phyloP scores from a whole-genome alignment of 2,113 vertebrate genomes.

The Vulpes ferrilata region DNA sequence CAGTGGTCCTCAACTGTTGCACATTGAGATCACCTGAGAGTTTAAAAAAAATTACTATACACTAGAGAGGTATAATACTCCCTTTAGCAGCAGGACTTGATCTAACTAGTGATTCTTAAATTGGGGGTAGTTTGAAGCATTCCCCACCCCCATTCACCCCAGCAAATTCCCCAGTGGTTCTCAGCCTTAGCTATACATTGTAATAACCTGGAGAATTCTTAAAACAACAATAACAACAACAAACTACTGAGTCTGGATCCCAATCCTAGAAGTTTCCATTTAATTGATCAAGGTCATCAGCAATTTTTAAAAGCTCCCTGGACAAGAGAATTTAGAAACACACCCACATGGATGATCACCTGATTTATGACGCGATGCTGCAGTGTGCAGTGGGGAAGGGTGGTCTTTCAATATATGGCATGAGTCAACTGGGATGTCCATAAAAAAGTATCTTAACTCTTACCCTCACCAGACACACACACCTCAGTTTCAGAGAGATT shows the following conservation, averaged over 20 bases:
- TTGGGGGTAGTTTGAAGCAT: neutral
- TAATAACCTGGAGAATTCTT: neutral
- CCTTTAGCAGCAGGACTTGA: neutral
- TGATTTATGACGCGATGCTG: neutral
- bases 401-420: neutral
- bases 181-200: neutral
- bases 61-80: neutral
- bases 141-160: neutral
- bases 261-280: neutral
- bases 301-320: neutral
- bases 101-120: neutral
- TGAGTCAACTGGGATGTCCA: neutral
- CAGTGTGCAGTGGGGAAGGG: neutral
- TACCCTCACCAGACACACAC: neutral
- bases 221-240: neutral
- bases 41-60: neutral
- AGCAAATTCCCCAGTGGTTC: neutral
- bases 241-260: neutral
- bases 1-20: neutral
- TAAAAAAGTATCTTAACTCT: neutral
- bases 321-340: slow-evolving; percentile 33
- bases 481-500: neutral
- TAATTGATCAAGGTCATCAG: neutral
- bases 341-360: neutral
- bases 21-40: neutral